Conservation (phyloP, 2,113 vertebrate species). For the Felis chaus region DNA sequence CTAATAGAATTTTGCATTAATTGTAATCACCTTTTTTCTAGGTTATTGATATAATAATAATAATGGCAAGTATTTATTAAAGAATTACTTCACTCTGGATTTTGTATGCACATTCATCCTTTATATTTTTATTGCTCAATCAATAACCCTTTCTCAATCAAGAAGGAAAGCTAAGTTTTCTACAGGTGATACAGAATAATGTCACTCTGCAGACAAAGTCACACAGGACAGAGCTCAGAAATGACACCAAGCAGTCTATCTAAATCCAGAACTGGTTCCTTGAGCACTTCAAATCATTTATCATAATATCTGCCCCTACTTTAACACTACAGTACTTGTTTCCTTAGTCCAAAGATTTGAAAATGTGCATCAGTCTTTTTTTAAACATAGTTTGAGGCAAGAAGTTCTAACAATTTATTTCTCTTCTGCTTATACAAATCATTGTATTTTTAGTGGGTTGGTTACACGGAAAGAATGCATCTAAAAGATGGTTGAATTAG, state of each 20-base stretch:
- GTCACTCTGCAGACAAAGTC: background rate
- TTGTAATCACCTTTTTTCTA: background rate
- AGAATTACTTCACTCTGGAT: background rate
- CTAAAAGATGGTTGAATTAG: background rate
- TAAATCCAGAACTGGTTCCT: background rate
- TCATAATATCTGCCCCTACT: background rate
- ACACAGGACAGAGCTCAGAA: background rate
- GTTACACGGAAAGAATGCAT: background rate
- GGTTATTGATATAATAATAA: background rate
- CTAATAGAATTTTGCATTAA: slow-evolving; percentile 16
- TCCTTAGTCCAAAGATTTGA: background rate
- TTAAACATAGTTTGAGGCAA: background rate
- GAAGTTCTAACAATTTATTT: background rate
- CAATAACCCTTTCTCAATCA: background rate
- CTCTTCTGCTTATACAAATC: background rate
- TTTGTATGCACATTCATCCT: background rate
- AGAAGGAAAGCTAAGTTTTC: background rate
- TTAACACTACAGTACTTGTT: background rate
- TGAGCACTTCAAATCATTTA: background rate
- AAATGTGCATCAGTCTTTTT: background rate
- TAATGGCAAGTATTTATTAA: background rate
- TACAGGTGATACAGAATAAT: background rate
- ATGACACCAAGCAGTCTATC: background rate
- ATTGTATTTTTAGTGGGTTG: background rate
- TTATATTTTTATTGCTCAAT: background rate